These are phyloP conservation scores for Phortica okadai DNA, from an alignment of 2,888 invertebrate genomes.

Conservation along the genomic window DNA sequence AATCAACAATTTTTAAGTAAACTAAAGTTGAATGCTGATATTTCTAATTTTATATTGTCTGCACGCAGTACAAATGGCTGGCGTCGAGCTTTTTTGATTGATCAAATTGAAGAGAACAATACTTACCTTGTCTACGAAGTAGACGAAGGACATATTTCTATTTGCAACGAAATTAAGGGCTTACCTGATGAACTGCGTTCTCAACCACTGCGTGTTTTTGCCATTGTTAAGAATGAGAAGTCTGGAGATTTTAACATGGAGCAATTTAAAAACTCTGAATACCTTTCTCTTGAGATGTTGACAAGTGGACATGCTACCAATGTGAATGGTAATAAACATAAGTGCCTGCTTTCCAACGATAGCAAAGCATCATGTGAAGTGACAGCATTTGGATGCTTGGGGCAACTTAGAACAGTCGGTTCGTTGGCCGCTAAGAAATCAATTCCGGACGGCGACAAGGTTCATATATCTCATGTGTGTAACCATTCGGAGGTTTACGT, in stretches of 20 bases:
- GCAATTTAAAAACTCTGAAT: neutral
- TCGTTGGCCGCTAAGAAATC: constrained; percentile 38
- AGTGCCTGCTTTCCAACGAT: constrained; percentile 27
- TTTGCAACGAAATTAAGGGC: constrained; percentile 46
- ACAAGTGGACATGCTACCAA: neutral
- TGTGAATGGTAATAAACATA: constrained; percentile 35
- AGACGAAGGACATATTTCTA: constrained; percentile 49
- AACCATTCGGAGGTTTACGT: constrained; percentile 45
- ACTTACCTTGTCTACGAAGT: constrained; percentile 53
- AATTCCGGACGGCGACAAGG: constrained; percentile 37
- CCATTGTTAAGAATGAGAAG: constrained; percentile 28
- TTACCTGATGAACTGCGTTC: constrained; percentile 47
- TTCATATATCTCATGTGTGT: constrained; percentile 50
- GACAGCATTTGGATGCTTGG: constrained; percentile 22
- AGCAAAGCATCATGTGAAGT: constrained; percentile 41
- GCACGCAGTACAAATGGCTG: constrained; percentile 45
- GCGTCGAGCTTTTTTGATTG: constrained; percentile 53
- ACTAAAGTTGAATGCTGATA: no score
- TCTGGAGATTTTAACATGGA: neutral
- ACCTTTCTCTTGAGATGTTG: neutral
- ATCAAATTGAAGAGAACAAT: constrained; percentile 37
- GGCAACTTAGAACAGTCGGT: no score
- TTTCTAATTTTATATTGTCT: constrained; percentile 38
- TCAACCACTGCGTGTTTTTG: constrained; percentile 42
- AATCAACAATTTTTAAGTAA: no score